These are phyloP conservation scores for Chymomyza caudatula DNA, from an alignment of 2,888 invertebrate genomes.

Conservation along the genomic window DNA sequence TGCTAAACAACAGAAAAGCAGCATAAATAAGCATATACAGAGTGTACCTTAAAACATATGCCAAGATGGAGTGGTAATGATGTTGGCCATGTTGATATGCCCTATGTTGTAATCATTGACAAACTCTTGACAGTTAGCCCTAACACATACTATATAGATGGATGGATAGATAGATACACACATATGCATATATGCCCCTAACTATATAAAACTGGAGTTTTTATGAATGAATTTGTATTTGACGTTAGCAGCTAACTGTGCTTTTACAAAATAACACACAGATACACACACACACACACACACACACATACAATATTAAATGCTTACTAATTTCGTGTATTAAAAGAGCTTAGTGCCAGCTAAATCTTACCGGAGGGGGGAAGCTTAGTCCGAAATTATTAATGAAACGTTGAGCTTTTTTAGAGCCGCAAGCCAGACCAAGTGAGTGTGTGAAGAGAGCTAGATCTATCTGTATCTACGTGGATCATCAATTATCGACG, in stretches of 20 bases:
- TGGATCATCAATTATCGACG: constrained; percentile 59
- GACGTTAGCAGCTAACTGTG: too few species aligned
- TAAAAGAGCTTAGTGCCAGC: constrained; percentile 28
- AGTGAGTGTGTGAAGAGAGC: constrained; percentile 57
- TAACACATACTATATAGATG: neutral
- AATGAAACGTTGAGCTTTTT: constrained; percentile 46
- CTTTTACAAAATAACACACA: constrained; percentile 14
- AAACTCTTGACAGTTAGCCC: constrained; percentile 39
- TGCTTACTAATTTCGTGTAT: constrained; percentile 27
- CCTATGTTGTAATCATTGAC: constrained; percentile 29
- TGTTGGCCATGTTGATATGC: neutral
- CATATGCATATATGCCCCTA: constrained; percentile 20
- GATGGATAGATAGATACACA: constrained; percentile 30
- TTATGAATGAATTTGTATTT: constrained; percentile 59
- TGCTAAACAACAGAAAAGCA: neutral
- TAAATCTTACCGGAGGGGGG: constrained; percentile 3
- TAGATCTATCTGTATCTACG: constrained; percentile 19
- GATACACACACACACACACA: too few species aligned
- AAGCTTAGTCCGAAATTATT: constrained; percentile 41
- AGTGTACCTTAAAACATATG: neutral
- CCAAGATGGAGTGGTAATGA: neutral
- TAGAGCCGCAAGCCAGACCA: constrained; percentile 40
- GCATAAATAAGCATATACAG: neutral
- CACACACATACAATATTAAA: too few species aligned
- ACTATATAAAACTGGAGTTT: neutral